Percentiles rank a stretch among this genome's conserved stretches.
Evolutionary conservation across 2,113 vertebrate species (phyloP).

Genomic region (Monarcha castaneiventris): DNA sequence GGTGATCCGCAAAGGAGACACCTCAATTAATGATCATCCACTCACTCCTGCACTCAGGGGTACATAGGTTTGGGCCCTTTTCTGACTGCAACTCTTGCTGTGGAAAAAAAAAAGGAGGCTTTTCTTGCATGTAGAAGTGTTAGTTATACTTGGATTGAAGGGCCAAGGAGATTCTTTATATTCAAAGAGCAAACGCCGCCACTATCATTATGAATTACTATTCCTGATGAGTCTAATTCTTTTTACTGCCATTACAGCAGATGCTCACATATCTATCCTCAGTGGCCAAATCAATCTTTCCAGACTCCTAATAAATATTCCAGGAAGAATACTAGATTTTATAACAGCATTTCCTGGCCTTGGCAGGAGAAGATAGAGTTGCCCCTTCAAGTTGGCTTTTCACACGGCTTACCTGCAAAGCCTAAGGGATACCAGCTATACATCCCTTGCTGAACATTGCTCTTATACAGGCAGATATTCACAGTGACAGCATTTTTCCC

Average conservation of each 20-base stretch:
- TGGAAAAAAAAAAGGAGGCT: neutral
- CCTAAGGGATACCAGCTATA: neutral
- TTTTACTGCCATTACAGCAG: slow-evolving; percentile 70
- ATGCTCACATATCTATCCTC: slow-evolving; percentile 67
- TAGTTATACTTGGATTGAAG: slow-evolving; percentile 25
- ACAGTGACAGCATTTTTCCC: neutral
- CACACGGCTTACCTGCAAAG: neutral
- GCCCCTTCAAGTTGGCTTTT: neutral
- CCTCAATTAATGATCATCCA: neutral
- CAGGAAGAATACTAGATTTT: neutral
- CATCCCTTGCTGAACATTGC: neutral
- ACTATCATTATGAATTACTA: slow-evolving; percentile 70
- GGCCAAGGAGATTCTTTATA: slow-evolving; percentile 57
- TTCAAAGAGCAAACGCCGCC: slow-evolving; percentile 53
- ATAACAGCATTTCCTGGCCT: neutral
- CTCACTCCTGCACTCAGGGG: neutral
- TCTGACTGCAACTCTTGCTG: neutral
- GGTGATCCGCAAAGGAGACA: neutral
- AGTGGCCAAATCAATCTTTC: slow-evolving; percentile 58
- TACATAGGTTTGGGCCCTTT: neutral
- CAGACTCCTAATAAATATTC: slow-evolving; percentile 55
- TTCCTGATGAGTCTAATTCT: slow-evolving; percentile 73
- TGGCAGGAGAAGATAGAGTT: neutral
- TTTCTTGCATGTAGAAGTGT: neutral
- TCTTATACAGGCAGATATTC: neutral